Base-by-base conservation (phyloP, 1,140 invertebrate species). In the Antheraea mylitta region DNA sequence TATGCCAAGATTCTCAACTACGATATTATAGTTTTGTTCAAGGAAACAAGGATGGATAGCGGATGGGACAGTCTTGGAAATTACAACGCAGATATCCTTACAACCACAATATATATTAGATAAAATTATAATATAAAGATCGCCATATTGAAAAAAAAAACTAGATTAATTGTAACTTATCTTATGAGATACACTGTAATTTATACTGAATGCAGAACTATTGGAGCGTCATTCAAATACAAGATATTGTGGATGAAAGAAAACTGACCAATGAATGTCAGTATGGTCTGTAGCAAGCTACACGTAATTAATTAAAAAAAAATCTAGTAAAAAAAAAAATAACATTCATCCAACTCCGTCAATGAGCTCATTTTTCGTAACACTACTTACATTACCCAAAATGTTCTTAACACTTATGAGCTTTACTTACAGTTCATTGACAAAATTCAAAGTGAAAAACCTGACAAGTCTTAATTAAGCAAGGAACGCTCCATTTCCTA, bases 61-160 rank as follows among this genome's bases (percentile, higher is more conserved):
- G 85, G 81, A 85, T 74, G 80, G 85, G 86, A 87, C 67, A 75
- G 73, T 78, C 70, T 77, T 80, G 89, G 87, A 92, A 93, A 93
- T 92, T 89, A 92, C 85, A 92, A 92, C 91, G 89, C 91, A 91
- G 81, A 80, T 92, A 88, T 92, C 91, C 91, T 93, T 92, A 92
- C 91, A 92, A 93, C 92, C 92, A 92, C 92, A 92, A 93, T 93
- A 93, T 93, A 93, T 93, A 93, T 92, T 93, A 92, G 90, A 92
- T 92, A 91, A 92, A 91, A 92, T 92, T 90, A 92, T 92, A 92
- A 89, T 91, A 92, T 92, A 92, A 90, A 92, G 89, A 90, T 92
- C 83, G 90, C 89, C 90, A 89, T 92, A 91, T 89, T 92, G 87
- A 92, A 92, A 93, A 92, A 63, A 79, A 92, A 92, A 77, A 83